Conservation (phyloP, 2,113 vertebrate species). For the Sturnira hondurensis region DNA sequence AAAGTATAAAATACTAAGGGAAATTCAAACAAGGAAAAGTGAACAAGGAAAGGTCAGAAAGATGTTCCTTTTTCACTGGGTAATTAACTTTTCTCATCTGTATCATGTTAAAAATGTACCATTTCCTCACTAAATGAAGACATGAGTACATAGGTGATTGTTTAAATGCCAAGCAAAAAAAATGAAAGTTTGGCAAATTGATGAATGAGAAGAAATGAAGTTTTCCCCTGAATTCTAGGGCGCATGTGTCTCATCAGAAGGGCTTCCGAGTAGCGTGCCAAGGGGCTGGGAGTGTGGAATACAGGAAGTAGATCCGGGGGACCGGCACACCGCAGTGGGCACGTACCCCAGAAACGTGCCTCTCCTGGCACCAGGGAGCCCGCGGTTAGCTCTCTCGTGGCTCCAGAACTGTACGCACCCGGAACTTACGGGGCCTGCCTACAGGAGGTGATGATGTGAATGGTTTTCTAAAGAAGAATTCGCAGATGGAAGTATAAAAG, state of each 20-base stretch:
- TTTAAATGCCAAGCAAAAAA: not conserved
- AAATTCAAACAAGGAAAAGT: not conserved
- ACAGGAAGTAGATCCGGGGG: no score
- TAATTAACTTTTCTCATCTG: not conserved
- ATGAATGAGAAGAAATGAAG: not conserved
- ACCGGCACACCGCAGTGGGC: fast-evolving
- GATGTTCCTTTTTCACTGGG: not conserved
- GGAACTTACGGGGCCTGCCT: not conserved
- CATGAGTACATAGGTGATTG: fast-evolving
- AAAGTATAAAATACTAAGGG: not conserved
- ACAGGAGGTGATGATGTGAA: fast-evolving
- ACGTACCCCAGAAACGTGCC: not conserved
- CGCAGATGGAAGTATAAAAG: not conserved
- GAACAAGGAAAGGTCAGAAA: not conserved
- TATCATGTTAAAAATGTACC: not conserved
- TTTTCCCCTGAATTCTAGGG: not conserved
- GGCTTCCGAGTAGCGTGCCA: not conserved
- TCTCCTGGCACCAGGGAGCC: not conserved
- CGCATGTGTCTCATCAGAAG: not conserved
- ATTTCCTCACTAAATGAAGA: not conserved
- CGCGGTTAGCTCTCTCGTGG: not conserved
- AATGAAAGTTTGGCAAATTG: not conserved
- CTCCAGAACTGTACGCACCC: not conserved
- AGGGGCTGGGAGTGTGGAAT: fast-evolving
- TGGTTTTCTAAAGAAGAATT: not conserved